phyloP scores from a whole-genome alignment of 2,888 invertebrate genomes.

The Phengaris alcon region DNA sequence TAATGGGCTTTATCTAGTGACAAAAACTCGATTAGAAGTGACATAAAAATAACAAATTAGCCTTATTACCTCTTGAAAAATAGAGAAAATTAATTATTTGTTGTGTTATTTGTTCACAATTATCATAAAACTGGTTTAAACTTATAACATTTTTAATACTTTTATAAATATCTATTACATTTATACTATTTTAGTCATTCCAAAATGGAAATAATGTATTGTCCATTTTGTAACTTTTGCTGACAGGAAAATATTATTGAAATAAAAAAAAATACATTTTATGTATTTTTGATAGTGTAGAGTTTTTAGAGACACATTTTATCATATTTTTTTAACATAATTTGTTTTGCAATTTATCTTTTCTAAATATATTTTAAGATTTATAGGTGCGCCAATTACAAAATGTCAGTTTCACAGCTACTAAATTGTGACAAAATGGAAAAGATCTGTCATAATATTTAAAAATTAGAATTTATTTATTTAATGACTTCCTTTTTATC shows the following conservation, averaged over 20 bases:
- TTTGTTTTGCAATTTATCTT: neutral
- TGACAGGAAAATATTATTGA: too few species aligned
- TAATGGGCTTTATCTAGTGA: neutral
- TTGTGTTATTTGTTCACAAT: neutral
- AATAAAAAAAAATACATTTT: too few species aligned
- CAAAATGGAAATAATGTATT: too few species aligned
- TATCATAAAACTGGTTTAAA: neutral
- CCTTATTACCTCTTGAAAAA: neutral
- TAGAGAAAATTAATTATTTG: neutral
- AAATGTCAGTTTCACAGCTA: neutral
- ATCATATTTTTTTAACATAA: neutral
- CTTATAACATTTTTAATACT: neutral
- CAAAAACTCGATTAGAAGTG: neutral
- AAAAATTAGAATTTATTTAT: neutral
- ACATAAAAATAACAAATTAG: neutral
- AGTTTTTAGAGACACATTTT: too few species aligned
- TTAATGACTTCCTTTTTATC: neutral
- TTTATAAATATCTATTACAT: too few species aligned
- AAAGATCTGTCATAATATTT: neutral
- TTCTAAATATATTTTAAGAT: neutral
- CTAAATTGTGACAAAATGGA: neutral
- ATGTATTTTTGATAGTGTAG: too few species aligned
- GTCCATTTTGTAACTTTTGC: too few species aligned
- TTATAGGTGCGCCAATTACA: neutral
- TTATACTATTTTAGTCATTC: too few species aligned